phyloP scores from a whole-genome alignment of 2,888 invertebrate species.

The Drosophila rubida region DNA sequence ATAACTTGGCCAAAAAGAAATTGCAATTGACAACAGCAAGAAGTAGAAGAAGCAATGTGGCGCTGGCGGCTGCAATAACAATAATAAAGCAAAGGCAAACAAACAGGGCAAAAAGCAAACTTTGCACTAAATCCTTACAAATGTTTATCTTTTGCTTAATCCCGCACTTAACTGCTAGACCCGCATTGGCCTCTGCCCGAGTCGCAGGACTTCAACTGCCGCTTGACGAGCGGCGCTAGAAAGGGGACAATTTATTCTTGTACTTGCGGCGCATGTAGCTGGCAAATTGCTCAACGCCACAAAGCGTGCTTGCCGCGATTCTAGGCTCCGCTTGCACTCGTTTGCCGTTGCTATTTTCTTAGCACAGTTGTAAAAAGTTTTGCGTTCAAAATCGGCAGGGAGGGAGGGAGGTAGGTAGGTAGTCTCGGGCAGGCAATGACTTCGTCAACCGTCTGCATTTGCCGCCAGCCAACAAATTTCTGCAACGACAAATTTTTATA shows the following conservation, averaged over 20 bases:
- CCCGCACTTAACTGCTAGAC: conserved; percentile 81
- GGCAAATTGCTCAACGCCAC: conserved; percentile 81
- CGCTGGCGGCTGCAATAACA: conserved; percentile 36
- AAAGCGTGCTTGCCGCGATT: conserved; percentile 48
- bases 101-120: conserved; percentile 75
- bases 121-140: conserved; percentile 83
- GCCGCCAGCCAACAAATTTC: conserved; percentile 44
- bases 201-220: conserved; percentile 21
- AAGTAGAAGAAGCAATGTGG: conserved; percentile 25
- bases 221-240: neutral
- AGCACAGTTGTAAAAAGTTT: conserved; percentile 79
- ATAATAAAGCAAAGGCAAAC: conserved; percentile 74
- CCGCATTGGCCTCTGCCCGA: conserved; percentile 65
- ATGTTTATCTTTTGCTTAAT: conserved; percentile 84
- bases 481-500: conserved; percentile 75
- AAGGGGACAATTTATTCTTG: neutral
- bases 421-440: neutral
- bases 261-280: conserved; percentile 56
- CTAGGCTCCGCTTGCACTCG: neutral
- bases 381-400: conserved; percentile 55
- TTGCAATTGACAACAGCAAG: conserved; percentile 24
- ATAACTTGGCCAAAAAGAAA: neutral
- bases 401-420: too few species aligned
- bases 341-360: conserved; percentile 68
- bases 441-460: conserved; percentile 18